Evolutionary conservation across 2,888 invertebrate genomes (phyloP).

Genomic region (Lacanobia oleracea): DNA sequence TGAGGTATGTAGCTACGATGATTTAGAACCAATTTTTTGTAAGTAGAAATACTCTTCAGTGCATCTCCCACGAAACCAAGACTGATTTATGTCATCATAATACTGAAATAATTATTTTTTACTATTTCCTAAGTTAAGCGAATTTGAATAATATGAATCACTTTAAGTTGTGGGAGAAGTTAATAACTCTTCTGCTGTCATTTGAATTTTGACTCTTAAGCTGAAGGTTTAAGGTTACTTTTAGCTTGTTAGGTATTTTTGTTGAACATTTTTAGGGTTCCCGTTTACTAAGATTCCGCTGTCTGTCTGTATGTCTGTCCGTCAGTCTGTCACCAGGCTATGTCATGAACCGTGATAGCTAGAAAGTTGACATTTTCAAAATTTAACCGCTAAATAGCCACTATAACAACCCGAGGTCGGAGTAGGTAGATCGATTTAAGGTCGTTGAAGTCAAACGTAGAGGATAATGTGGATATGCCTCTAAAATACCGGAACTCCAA

Average conservation of each 20-base stretch:
- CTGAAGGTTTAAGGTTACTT: constrained; percentile 24
- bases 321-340: too few species aligned
- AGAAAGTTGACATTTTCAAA: too few species aligned
- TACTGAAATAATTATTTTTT: constrained; percentile 1
- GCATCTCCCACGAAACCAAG: constrained; percentile 4
- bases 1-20: too few species aligned
- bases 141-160: constrained; percentile 17
- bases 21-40: neutral
- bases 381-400: too few species aligned
- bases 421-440: constrained; percentile 30
- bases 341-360: too few species aligned
- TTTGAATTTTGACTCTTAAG: constrained; percentile 28
- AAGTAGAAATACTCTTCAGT: constrained; percentile 6
- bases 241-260: constrained; percentile 16
- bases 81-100: constrained; percentile 10
- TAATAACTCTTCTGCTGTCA: constrained; percentile 21
- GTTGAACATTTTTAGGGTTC: constrained; percentile 5
- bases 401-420: constrained; percentile 9
- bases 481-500: too few species aligned
- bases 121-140: constrained; percentile 12
- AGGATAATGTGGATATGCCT: constrained; percentile 22
- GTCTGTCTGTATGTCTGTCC: too few species aligned
- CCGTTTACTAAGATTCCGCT: neutral
- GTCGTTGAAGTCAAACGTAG: constrained; percentile 26
- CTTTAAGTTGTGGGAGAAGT: constrained; percentile 16